Evolutionary conservation across 2,888 invertebrate genomes (phyloP), one percentile per base, ranked within the genome.

Genomic region (Drosophila affinis): DNA sequence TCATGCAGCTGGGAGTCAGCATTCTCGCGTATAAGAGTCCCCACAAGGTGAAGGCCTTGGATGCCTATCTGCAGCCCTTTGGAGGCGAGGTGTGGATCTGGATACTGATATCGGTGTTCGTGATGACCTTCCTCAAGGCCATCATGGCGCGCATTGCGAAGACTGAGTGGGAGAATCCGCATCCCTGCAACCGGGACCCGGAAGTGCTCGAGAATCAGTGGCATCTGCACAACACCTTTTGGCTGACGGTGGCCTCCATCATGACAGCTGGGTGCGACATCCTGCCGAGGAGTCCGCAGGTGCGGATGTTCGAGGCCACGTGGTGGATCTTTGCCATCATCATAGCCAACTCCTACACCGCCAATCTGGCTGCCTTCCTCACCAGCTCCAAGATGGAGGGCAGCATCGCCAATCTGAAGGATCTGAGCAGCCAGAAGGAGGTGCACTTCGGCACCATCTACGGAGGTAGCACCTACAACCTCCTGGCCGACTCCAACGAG

Each of bases 221-320:
- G 95, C 95, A 94, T 88, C 93, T 97, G 89, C 94, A 95, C 93
- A 98, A 98, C 92, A 96, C 97, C 61, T 95, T 98, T 87, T 99
- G 99, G 98, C 95, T 99, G 77, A 97, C 97, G n/a, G 94, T 98
- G 89, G 97, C 97, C 5, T 97, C 97, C 10, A 95, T 98, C 83
- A 97, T 98, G 96, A 96, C 96, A 68, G 98, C 98, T 91, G 98
- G 98, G 34, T 97, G 97, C 77, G 98, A 98, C 92, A 96, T 98
- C 79, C 93, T 98, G 75, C 98, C 98, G 24, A 96, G 96, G 89
- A 96, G 96, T 49, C 94, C 96, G 39, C 96, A 96, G 18, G 96
- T 96, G 24, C 93, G 97, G 61, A 94, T 96, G 90, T 95, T 96
- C 12, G 95, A 95, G 24, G 95, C 95, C 14, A 95, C 95, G 93